Evolutionary conservation across 2,888 invertebrate genomes (phyloP).

Genomic region (Xestoiulus laeticollis): DNA sequence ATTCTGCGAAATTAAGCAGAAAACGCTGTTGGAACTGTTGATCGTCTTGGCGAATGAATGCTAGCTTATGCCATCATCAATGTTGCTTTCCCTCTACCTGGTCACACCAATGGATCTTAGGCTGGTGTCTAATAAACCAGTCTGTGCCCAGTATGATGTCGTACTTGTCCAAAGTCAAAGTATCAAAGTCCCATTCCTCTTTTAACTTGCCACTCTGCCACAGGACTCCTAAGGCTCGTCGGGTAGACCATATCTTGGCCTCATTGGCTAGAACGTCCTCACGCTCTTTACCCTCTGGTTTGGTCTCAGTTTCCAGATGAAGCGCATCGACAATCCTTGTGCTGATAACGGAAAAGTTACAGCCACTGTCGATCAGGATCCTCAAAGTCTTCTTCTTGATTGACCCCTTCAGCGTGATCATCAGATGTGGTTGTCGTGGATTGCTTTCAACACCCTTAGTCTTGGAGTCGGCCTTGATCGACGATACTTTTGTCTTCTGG

Average conservation of each 20-base stretch:
- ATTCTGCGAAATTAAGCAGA: too few species aligned
- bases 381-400: neutral
- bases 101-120: too few species aligned
- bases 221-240: neutral
- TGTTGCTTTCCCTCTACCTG: too few species aligned
- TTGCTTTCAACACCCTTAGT: neutral
- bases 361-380: neutral
- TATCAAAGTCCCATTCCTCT: too few species aligned
- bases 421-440: neutral
- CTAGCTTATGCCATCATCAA: too few species aligned
- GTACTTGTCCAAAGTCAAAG: too few species aligned
- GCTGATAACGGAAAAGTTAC: neutral
- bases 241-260: neutral
- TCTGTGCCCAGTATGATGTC: too few species aligned
- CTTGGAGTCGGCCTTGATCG: neutral
- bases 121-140: too few species aligned
- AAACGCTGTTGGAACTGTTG: too few species aligned
- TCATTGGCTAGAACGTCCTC: neutral
- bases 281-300: neutral
- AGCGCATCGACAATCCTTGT: neutral
- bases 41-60: too few species aligned
- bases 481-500: too few species aligned
- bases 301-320: neutral
- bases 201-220: too few species aligned
- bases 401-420: neutral